Evolutionary conservation across 1,140 invertebrate genomes (phyloP).

Genomic region (Mya arenaria): DNA sequence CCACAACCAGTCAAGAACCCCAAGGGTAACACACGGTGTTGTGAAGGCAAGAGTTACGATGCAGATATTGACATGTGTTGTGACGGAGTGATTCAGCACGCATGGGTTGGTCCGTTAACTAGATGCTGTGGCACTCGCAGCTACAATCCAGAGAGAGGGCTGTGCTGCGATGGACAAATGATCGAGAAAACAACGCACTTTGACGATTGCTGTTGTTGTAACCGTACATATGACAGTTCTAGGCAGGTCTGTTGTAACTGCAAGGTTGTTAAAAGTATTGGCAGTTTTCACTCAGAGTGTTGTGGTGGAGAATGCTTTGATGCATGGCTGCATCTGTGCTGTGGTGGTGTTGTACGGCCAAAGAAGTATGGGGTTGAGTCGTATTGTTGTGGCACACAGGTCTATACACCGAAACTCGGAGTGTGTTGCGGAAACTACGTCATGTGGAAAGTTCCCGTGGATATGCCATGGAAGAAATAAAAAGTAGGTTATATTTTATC

Average conservation of each 20-base stretch:
- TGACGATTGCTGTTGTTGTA: conserved; percentile 36
- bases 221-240: conserved; percentile 17
- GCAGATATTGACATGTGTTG: conserved; percentile 21
- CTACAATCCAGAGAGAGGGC: conserved; percentile 24
- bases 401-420: conserved; percentile 21
- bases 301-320: conserved; percentile 12
- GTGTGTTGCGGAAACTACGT: conserved; percentile 26
- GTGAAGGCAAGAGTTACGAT: conserved; percentile 13
- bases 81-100: conserved; percentile 11
- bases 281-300: conserved; percentile 8
- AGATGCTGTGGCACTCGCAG: conserved; percentile 22
- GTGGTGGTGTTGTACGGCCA: conserved; percentile 4
- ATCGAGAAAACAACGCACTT: conserved; percentile 27
- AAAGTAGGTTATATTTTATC: too few species aligned
- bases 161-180: conserved; percentile 22
- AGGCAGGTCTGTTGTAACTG: conserved; percentile 28
- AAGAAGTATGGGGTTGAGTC: conserved; percentile 23
- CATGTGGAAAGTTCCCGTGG: conserved; percentile 21
- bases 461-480: conserved; percentile 20
- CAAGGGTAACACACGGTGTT: conserved; percentile 8
- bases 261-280: conserved; percentile 7
- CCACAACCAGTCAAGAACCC: background rate
- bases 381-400: conserved; percentile 29
- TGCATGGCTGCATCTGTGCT: conserved; percentile 15
- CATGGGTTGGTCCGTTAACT: conserved; percentile 18